Conservation (phyloP, 2,888 invertebrate species). For the Meganola albula region DNA sequence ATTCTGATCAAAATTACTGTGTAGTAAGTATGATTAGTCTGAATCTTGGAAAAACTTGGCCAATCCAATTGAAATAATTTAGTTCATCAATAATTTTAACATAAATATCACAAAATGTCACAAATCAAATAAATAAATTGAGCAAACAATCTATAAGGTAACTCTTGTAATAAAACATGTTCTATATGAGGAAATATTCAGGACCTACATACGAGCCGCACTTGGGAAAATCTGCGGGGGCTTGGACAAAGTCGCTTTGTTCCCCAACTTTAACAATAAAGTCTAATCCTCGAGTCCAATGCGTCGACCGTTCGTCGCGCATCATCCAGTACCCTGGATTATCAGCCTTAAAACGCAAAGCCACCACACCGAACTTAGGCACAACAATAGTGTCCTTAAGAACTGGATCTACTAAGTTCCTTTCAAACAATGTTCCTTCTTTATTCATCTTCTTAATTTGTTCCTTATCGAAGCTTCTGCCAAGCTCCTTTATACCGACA, state of each 20-base stretch:
- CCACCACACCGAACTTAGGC: constrained; percentile 83
- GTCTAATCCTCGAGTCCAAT: constrained; percentile 86
- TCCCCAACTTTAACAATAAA: constrained; percentile 86
- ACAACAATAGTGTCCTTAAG: constrained; percentile 86
- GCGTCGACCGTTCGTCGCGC: constrained; percentile 84
- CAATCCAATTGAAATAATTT: constrained; percentile 18
- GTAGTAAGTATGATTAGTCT: too few relatives aligned
- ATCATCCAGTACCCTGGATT: constrained; percentile 91
- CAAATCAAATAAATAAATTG: constrained; percentile 46
- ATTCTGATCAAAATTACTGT: too few relatives aligned
- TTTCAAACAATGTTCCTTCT: constrained; percentile 71
- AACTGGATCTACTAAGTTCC: constrained; percentile 79
- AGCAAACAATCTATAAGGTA: constrained; percentile 33
- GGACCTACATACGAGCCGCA: constrained; percentile 88
- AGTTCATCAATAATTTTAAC: constrained; percentile 17
- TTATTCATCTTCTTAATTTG: constrained; percentile 78
- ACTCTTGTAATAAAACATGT: constrained; percentile 15
- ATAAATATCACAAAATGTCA: constrained; percentile 36
- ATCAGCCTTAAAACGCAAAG: constrained; percentile 83
- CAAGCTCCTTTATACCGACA: constrained; percentile 77
- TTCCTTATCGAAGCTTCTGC: constrained; percentile 66
- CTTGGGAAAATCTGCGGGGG: constrained; percentile 85
- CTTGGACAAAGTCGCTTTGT: constrained; percentile 78
- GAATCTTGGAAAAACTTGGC: too few relatives aligned
- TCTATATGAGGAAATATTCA: constrained; percentile 82